Evolutionary conservation across 2,888 invertebrate species (phyloP).

Genomic region (Napeogenes sylphis): DNA sequence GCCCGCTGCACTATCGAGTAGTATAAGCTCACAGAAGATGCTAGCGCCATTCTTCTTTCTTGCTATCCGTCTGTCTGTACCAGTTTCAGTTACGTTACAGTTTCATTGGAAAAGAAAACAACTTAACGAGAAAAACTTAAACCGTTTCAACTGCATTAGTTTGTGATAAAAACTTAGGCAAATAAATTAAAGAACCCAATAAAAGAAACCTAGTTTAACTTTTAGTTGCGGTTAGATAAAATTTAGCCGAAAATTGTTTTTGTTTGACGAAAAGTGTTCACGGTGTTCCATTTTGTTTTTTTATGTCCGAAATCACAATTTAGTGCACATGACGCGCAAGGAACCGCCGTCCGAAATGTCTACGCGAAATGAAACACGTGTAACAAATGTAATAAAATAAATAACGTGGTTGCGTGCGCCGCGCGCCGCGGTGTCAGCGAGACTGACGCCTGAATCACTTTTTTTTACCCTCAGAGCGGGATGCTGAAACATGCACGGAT

Average conservation of each 20-base stretch:
- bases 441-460: constrained; percentile 45
- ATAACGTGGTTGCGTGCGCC: constrained; percentile 68
- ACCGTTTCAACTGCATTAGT: constrained; percentile 55
- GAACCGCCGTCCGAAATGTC: constrained; percentile 71
- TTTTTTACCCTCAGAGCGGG: constrained; percentile 22
- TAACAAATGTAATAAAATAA: constrained; percentile 63
- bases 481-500: constrained; percentile 55
- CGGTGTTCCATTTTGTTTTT: constrained; percentile 58
- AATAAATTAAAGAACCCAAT: constrained; percentile 35
- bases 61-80: constrained; percentile 50
- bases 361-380: constrained; percentile 77
- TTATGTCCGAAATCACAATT: constrained; percentile 71
- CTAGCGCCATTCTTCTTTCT: constrained; percentile 72
- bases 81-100: constrained; percentile 50
- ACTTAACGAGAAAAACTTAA: constrained; percentile 59
- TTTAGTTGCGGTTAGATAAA: constrained; percentile 60
- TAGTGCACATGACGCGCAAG: constrained; percentile 65
- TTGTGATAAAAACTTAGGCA: constrained; percentile 38
- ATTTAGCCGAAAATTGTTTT: constrained; percentile 58
- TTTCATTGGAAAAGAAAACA: constrained; percentile 56
- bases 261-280: constrained; percentile 48
- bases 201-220: constrained; percentile 66
- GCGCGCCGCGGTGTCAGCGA: constrained; percentile 65
- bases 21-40: constrained; percentile 83
- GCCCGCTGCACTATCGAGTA: constrained; percentile 83